Conservation (phyloP, 1,140 invertebrate species). For the Lasaia peninsularis region DNA sequence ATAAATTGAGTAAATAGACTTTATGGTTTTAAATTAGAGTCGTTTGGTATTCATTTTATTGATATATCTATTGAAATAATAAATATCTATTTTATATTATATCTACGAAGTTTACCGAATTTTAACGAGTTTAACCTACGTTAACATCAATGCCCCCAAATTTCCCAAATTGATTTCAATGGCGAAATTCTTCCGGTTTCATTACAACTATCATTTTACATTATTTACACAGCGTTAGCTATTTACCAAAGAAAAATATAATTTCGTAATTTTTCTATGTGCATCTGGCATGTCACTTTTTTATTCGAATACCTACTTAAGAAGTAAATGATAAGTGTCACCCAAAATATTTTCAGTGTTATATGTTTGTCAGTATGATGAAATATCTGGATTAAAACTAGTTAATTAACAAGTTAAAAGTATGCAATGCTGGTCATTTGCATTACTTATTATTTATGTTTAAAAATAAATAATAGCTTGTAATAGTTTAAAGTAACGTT, state of each 20-base stretch:
- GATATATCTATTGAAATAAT: too few relatives aligned
- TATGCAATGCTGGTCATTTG: conserved; percentile 76
- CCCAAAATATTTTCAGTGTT: conserved; percentile 53
- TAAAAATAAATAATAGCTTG: conserved; percentile 70
- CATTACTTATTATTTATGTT: conserved; percentile 75
- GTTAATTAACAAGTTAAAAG: conserved; percentile 64
- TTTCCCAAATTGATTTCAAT: too few relatives aligned
- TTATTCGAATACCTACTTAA: conserved; percentile 47
- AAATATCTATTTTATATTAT: too few relatives aligned
- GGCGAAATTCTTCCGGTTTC: not conserved
- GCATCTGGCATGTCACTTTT: conserved; percentile 56
- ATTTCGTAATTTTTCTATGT: conserved; percentile 39
- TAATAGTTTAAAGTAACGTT: conserved; percentile 76
- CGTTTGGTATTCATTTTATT: too few relatives aligned
- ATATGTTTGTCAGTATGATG: conserved; percentile 61
- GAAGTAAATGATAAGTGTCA: conserved; percentile 40
- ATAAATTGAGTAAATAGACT: too few relatives aligned
- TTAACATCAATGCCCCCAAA: too few relatives aligned
- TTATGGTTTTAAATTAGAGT: too few relatives aligned
- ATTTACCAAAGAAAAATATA: conserved; percentile 52
- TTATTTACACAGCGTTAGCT: conserved; percentile 32
- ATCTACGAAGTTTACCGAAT: too few relatives aligned
- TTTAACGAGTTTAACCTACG: too few relatives aligned
- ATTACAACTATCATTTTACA: conserved; percentile 14
- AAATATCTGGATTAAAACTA: conserved; percentile 69